Percentiles rank a stretch among this genome's conserved stretches.
Evolutionary conservation across 2,797 vertebrate species (phyloP).

Genomic region (Malurus splendens): DNA sequence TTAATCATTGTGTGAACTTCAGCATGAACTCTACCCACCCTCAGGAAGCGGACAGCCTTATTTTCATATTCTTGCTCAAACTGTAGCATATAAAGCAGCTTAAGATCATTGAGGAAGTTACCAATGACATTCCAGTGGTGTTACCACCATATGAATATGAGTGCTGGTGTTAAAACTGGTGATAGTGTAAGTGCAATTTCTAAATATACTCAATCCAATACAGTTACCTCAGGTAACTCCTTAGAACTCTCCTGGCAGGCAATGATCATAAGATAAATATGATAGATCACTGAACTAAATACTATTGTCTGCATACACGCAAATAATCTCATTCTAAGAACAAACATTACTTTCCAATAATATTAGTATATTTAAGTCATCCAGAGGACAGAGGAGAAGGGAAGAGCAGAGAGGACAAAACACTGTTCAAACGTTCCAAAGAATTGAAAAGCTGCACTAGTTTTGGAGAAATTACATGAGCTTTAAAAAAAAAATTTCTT

Average conservation of each 20-base stretch:
- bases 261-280: not conserved
- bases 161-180: not conserved
- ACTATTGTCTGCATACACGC: not conserved
- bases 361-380: not conserved
- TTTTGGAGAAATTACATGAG: not conserved
- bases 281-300: not conserved
- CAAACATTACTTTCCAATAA: not conserved
- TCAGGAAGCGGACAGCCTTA: not conserved
- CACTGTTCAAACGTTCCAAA: not conserved
- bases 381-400: not conserved
- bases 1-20: conserved; percentile 1
- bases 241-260: not conserved
- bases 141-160: not conserved
- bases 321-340: not conserved
- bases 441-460: not conserved
- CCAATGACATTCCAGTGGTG: not conserved
- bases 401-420: not conserved
- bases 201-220: not conserved
- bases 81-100: not conserved
- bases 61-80: not conserved
- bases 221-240: not conserved
- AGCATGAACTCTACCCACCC: not conserved
- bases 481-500: not conserved
- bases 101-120: not conserved
- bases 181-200: not conserved